Base-by-base conservation (phyloP, 2,113 vertebrate species). In the Antechinus flavipes region DNA sequence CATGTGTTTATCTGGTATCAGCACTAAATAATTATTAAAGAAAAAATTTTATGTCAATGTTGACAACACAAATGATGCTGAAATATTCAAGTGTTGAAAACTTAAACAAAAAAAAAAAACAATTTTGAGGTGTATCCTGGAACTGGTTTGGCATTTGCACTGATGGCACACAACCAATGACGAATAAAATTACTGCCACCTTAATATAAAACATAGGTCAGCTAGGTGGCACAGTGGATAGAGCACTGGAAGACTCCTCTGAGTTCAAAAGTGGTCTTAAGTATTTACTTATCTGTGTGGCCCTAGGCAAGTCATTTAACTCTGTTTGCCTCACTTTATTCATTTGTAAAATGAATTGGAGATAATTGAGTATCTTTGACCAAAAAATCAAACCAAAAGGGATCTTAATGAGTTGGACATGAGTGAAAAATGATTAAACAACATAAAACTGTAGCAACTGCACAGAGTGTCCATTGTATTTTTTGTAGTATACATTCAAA, bases 61-160 rank as follows among this genome's bases (percentile, higher is more conserved):
- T 52, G 12, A 0, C 35, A 3, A 22, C 35, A 52, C 25, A 11
- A 47, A 0, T 1, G 25, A 22, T 8, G 90, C 53, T 1, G 47
- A 42, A 1, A 8, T 1, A 8, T 1, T 8, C 47, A 42, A 49
- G 53, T 0, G 25, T 2, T 2, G 8, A 27, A 0, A 25, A 7
- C 53, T 19, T 2, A 0, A 10, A 52, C 10, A 52, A 52, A 52
- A 10, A 49, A 6, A 49, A 49, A 49, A 3, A 49, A 49, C 4
- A 49, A 10, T 1, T 52, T 52, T 52, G 0, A 0, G 3, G 0
- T 10, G 42, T 11, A 24, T 49, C 24, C 52, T 24, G 8, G 50
- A 27, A 9, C 27, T 49, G 42, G 2, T 6, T 27, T 25, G 91
- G 8, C 8, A 49, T 30, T 9, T 58, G 61, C 5, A 76, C 3